Evolutionary conservation across 2,888 invertebrate genomes (phyloP).

Genomic region (Catocala sponsa): DNA sequence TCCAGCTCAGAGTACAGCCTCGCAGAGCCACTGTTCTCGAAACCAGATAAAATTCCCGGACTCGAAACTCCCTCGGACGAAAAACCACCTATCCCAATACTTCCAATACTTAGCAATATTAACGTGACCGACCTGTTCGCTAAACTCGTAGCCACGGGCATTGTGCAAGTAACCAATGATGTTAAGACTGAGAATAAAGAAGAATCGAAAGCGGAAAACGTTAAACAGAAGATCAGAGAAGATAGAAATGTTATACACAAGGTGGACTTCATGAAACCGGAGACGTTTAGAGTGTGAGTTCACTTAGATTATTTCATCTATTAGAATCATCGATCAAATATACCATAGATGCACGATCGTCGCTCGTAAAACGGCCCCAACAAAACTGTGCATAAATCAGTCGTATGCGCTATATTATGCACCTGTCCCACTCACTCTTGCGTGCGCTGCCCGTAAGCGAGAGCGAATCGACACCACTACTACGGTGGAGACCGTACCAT

Average conservation of each 20-base stretch:
- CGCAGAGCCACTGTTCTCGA: slow-evolving; percentile 74
- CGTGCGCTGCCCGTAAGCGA: no score
- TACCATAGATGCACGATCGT: no score
- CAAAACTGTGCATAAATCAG: no score
- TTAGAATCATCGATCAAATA: no score
- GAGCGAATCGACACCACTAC: no score
- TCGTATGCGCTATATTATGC: no score
- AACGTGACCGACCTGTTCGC: slow-evolving; percentile 95
- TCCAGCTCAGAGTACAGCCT: slow-evolving; percentile 88
- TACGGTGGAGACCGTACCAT: no score
- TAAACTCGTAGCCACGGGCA: slow-evolving; percentile 93
- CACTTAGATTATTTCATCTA: slow-evolving; percentile 13
- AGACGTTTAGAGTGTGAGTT: slow-evolving; percentile 92
- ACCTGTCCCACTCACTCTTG: no score
- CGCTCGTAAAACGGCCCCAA: no score
- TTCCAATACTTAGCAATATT: slow-evolving; percentile 75
- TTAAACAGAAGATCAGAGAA: slow-evolving; percentile 63
- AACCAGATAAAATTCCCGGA: slow-evolving; percentile 74
- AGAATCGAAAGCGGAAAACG: slow-evolving; percentile 56
- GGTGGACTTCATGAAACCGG: slow-evolving; percentile 91
- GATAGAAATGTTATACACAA: slow-evolving; percentile 85
- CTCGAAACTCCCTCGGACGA: slow-evolving; percentile 71
- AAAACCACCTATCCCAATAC: slow-evolving; percentile 57
- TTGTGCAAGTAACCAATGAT: slow-evolving; percentile 66
- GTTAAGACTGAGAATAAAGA: slow-evolving; percentile 56